phyloP scores from a whole-genome alignment of 1,140 invertebrate species.

The Adelges cooleyi region DNA sequence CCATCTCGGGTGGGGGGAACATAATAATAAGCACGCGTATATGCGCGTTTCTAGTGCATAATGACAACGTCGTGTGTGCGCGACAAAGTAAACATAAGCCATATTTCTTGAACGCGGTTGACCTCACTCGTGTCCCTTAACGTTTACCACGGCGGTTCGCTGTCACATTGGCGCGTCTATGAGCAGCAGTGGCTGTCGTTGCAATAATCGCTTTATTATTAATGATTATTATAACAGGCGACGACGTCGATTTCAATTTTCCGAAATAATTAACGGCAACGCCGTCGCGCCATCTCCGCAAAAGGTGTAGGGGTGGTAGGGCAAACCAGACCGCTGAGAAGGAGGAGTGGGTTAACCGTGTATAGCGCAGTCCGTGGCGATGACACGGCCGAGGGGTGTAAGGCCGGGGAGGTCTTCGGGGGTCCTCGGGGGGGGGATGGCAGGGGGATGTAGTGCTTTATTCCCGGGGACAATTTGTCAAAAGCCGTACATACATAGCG shows the following conservation, averaged over 20 bases:
- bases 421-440: neutral
- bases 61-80: no score
- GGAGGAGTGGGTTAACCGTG: no score
- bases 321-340: no score
- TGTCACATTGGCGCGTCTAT: neutral
- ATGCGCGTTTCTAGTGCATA: no score
- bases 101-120: no score
- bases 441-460: neutral
- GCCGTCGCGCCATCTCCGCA: neutral
- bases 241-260: constrained; percentile 20
- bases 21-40: no score
- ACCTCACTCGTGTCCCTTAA: no score
- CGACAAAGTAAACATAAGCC: no score
- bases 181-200: neutral
- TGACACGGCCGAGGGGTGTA: neutral
- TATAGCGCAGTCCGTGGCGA: no score
- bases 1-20: no score
- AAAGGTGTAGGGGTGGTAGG: neutral
- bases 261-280: constrained; percentile 18
- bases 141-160: no score
- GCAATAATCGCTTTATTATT: constrained; percentile 5
- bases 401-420: neutral
- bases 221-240: constrained; percentile 12
- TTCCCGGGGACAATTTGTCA: constrained; percentile 16
- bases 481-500: neutral